A percentile compares a stretch with the other conserved stretches of the same genome.
Conservation (phyloP, 37 sponge, comb jelly and placozoan genomes). For the Amphimedon queenslandica region DNA sequence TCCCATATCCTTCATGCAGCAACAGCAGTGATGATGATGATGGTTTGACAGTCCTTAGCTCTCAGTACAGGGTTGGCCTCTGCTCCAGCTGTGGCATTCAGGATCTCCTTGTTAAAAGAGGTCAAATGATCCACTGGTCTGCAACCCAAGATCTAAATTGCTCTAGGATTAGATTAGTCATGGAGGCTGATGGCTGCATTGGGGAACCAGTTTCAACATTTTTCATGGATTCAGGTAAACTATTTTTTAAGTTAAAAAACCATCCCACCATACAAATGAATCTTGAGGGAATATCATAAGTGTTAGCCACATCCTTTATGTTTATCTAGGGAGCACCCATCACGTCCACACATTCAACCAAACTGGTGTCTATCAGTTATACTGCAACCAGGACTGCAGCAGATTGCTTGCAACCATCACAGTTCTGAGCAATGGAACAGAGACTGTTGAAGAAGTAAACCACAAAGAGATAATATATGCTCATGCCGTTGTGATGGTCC, state of each 20-base stretch:
- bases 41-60: conserved; percentile 7
- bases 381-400: conserved; percentile 1
- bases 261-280: conserved; percentile 1
- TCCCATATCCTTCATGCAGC: too few species aligned
- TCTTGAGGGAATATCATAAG: neutral
- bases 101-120: neutral
- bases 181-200: neutral
- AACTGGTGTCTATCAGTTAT: conserved; percentile 17
- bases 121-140: neutral
- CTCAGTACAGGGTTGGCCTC: conserved; percentile 23
- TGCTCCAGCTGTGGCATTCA: conserved; percentile 16
- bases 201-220: neutral
- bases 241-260: too few species aligned
- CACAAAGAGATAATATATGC: conserved; percentile 26
- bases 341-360: too few species aligned
- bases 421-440: neutral
- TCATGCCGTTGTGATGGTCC: conserved; percentile 45
- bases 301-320: too few species aligned
- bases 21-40: neutral
- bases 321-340: too few species aligned
- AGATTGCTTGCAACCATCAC: conserved; percentile 7
- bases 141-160: neutral
- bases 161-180: neutral
- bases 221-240: neutral
- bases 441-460: neutral